Conservation (phyloP, 2,888 invertebrate species). For the Drosophila mimetica region DNA sequence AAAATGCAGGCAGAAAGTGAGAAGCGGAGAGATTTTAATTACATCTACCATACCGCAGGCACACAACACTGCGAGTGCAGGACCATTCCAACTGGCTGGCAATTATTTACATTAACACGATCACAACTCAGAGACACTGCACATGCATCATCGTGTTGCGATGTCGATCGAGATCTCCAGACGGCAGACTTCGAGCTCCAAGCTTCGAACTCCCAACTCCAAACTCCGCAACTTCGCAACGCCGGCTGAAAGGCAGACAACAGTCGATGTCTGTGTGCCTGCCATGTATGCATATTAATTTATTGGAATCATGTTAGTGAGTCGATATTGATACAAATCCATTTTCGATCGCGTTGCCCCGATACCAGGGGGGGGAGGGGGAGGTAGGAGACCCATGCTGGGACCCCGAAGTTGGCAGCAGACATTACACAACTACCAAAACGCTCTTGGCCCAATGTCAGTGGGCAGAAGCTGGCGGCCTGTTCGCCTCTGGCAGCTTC, state of each 20-base stretch:
- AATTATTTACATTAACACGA: slow-evolving; percentile 84
- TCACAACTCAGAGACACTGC: slow-evolving; percentile 82
- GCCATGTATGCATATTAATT: slow-evolving; percentile 83
- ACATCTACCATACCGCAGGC: slow-evolving; percentile 66
- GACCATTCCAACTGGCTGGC: slow-evolving; percentile 63
- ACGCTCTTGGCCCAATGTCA: slow-evolving; percentile 31
- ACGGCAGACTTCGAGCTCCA: slow-evolving; percentile 5
- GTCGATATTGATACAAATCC: slow-evolving; percentile 85
- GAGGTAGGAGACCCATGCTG: slow-evolving; percentile 58
- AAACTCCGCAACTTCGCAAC: slow-evolving; percentile 6
- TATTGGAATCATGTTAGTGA: slow-evolving; percentile 84
- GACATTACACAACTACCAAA: slow-evolving; percentile 69
- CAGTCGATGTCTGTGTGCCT: slow-evolving; percentile 44
- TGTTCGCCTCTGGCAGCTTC: slow-evolving; percentile 47
- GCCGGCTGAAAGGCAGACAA: slow-evolving; percentile 39
- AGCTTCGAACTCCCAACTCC: slow-evolving; percentile 3
- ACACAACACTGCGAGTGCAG: slow-evolving; percentile 23
- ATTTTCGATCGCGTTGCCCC: slow-evolving; percentile 81
- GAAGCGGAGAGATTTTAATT: slow-evolving; percentile 81
- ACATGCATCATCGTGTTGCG: slow-evolving; percentile 82
- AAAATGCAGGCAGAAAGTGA: slow-evolving; percentile 58
- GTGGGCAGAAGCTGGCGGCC: slow-evolving; percentile 34
- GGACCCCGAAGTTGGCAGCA: slow-evolving; percentile 59
- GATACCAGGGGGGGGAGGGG: slow-evolving; percentile 31
- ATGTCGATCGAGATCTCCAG: slow-evolving; percentile 74